phyloP scores from a whole-genome alignment of 2,888 invertebrate genomes.

The Eulithis prunata region DNA sequence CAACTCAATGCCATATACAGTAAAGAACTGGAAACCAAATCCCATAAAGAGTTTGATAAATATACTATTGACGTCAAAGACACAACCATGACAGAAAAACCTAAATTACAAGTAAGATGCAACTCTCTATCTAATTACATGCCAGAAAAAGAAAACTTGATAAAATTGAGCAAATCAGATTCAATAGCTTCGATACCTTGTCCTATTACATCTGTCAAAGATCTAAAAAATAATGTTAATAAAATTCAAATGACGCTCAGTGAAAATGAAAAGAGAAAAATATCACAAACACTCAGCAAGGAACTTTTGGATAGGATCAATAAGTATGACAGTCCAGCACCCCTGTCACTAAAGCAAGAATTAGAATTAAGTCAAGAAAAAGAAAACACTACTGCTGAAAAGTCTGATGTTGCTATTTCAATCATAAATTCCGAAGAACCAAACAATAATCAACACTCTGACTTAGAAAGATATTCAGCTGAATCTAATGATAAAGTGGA shows the following conservation, averaged over 20 bases:
- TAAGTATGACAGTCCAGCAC: conserved; percentile 64
- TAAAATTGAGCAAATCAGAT: conserved; percentile 79
- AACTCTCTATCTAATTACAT: conserved; percentile 80
- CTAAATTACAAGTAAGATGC: conserved; percentile 83
- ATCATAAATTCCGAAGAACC: conserved; percentile 47
- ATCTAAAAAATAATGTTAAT: conserved; percentile 76
- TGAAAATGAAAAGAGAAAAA: conserved; percentile 89
- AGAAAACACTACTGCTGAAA: conserved; percentile 30
- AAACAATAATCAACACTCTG: conserved; percentile 48
- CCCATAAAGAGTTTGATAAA: conserved; percentile 71
- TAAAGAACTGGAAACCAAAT: conserved; percentile 78
- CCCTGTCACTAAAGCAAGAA: conserved; percentile 74
- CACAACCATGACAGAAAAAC: conserved; percentile 58
- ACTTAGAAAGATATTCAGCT: conserved; percentile 42
- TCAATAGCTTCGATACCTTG: conserved; percentile 83
- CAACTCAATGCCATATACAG: conserved; percentile 93
- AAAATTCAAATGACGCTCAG: conserved; percentile 81
- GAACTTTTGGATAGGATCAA: conserved; percentile 88
- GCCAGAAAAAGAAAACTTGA: conserved; percentile 63
- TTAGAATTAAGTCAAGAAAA: conserved; percentile 84
- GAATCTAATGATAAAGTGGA: conserved; percentile 62
- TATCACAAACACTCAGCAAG: conserved; percentile 89
- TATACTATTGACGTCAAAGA: conserved; percentile 86
- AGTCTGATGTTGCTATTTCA: conserved; percentile 25
- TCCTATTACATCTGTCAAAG: conserved; percentile 72